Evolutionary conservation across 2,797 vertebrate species (phyloP), one percentile per base, ranked within the genome.

Genomic region (Orientallactaga sibirica): DNA sequence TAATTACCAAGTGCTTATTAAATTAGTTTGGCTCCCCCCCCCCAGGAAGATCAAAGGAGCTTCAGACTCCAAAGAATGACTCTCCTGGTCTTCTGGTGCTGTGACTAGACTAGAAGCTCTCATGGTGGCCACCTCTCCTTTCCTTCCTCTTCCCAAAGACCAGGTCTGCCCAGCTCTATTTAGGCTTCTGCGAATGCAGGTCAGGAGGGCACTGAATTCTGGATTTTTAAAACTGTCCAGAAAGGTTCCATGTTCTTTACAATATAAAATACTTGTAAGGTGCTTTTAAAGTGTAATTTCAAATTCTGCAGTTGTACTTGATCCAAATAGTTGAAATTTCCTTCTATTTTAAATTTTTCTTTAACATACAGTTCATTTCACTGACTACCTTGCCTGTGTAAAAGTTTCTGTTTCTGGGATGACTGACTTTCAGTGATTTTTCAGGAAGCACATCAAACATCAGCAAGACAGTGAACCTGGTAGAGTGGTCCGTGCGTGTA

Each of bases 331-430:
- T 10, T 82, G 12, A 81, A 75, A 41, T 52, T 27, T 29, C 33
- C 27, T 11, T 24, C 3, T 6, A 1, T 58, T 18, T 58, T 19
- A 22, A 12, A 22, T 48, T 61, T 58, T 73, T 41, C 14, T 81
- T 81, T 61, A 68, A 43, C 22, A 19, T 16, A 25, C 15, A 87
- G 78, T 81, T 79, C 61, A 22, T 84, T 95, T 24, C 3, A 77
- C 37, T 70, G 29, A 25, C 48, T 55, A 43, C 16, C 25, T 43
- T 70, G 83, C 66, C 16, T 78, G 12, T 12, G 80, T 76, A 82
- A 82, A 76, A 25, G 22, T 73, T 90, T 93, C 68, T 95, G 52
- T 88, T 91, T 68, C 90, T 68, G 84, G 55, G 19, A 66, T 85
- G 61, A 85, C 29, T 92, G 74, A 52, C 75, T 80, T 92, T 74